Conservation (phyloP, 2,888 invertebrate species). For the Prionchulus punctatus region DNA sequence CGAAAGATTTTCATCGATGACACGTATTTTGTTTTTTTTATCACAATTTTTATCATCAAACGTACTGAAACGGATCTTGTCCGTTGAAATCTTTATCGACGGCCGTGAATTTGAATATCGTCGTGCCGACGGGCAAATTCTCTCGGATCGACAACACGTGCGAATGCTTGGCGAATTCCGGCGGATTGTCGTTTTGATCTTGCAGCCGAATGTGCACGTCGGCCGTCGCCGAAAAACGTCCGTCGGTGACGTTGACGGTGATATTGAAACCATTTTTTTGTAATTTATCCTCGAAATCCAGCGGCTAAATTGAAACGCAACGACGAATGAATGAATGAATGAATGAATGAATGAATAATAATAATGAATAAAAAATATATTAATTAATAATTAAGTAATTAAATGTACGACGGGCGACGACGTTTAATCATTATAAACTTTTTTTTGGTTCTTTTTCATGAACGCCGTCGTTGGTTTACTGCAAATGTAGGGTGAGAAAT, state of each 20-base stretch:
- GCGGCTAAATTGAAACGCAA: constrained; percentile 50
- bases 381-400: too few relatives aligned
- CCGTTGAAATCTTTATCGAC: constrained; percentile 89
- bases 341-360: too few relatives aligned
- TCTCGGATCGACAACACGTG: constrained; percentile 61
- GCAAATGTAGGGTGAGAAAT: too few relatives aligned
- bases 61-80: constrained; percentile 25
- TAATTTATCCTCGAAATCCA: constrained; percentile 82
- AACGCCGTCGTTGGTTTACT: too few relatives aligned
- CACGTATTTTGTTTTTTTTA: too few relatives aligned
- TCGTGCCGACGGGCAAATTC: constrained; percentile 74
- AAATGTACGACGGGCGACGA: too few relatives aligned
- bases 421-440: too few relatives aligned
- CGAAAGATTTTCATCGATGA: too few relatives aligned
- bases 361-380: too few relatives aligned
- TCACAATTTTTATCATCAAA: too few relatives aligned
- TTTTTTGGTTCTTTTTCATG: too few relatives aligned
- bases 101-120: constrained; percentile 79
- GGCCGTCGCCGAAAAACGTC: constrained; percentile 86
- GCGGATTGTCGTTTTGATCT: constrained; percentile 94
- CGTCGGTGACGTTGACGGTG: constrained; percentile 59
- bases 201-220: constrained; percentile 81
- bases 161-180: constrained; percentile 80
- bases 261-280: constrained; percentile 89
- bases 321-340: too few relatives aligned